These are phyloP conservation scores for Drymonia ruficornis DNA, from an alignment of 2,888 invertebrate species.

Conservation along the genomic window DNA sequence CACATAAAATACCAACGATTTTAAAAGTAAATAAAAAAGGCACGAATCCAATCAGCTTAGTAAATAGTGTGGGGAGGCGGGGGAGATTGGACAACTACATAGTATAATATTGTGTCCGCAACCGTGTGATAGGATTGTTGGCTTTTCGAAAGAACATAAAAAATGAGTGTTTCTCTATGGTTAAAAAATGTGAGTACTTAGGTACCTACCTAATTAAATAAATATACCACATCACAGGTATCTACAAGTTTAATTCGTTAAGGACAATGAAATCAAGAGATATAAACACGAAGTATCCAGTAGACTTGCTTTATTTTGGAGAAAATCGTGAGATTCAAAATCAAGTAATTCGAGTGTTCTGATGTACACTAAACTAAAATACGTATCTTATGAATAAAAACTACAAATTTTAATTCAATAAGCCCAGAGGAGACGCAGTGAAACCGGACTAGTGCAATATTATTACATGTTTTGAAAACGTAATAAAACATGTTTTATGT, in stretches of 20 bases:
- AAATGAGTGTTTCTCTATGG: constrained; percentile 2
- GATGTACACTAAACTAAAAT: too few species aligned
- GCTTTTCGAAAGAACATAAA: constrained; percentile 11
- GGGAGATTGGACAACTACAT: constrained; percentile 35
- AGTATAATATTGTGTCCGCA: constrained; percentile 22
- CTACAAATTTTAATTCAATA: too few species aligned
- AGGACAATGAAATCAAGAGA: too few species aligned
- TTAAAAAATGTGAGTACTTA: too few species aligned
- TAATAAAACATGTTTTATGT: constrained; percentile 78
- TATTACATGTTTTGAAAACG: constrained; percentile 42
- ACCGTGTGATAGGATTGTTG: constrained; percentile 21
- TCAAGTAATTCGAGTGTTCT: too few species aligned
- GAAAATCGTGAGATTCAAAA: too few species aligned
- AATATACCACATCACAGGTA: too few species aligned
- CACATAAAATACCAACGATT: constrained; percentile 64
- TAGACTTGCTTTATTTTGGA: too few species aligned
- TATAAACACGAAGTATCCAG: too few species aligned
- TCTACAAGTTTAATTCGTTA: too few species aligned
- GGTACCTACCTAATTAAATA: too few species aligned
- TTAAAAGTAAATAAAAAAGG: constrained; percentile 69
- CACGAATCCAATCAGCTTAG: constrained; percentile 80
- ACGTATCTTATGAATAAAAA: constrained; percentile 8
- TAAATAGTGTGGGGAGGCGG: constrained; percentile 58
- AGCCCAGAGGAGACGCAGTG: not conserved
- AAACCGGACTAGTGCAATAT: constrained; percentile 9